Percentiles rank a stretch among this genome's conserved stretches.
phyloP scores from a whole-genome alignment of 2,113 vertebrate genomes.

The Syngnathus scovelli region DNA sequence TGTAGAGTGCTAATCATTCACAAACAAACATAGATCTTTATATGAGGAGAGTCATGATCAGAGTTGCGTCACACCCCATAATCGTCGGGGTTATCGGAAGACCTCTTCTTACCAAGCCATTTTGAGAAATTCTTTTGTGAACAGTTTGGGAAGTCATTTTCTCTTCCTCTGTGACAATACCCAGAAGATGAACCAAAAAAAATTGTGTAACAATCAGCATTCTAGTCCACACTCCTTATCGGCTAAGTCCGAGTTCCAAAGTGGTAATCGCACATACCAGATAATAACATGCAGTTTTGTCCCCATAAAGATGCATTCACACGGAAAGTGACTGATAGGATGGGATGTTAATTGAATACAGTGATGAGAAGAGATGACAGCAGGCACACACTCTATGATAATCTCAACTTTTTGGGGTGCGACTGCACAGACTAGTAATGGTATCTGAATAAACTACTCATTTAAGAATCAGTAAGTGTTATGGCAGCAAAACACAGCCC shows the following conservation, averaged over 20 bases:
- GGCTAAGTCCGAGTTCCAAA: not conserved
- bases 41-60: not conserved
- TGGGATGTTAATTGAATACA: constrained; percentile 5
- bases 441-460: not conserved
- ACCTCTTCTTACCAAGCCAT: not conserved
- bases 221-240: not conserved
- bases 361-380: not conserved
- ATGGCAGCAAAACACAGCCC: not conserved
- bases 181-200: not conserved
- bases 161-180: not conserved
- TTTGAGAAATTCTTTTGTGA: no score
- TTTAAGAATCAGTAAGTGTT: not conserved
- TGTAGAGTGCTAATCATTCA: constrained; percentile 15
- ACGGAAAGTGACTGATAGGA: not conserved
- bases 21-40: not conserved
- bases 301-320: not conserved
- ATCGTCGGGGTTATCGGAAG: not conserved
- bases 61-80: not conserved
- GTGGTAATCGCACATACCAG: not conserved
- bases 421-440: not conserved
- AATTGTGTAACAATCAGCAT: not conserved
- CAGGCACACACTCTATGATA: not conserved
- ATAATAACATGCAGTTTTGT: constrained; percentile 9
- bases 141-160: not conserved
- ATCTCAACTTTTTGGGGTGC: constrained; percentile 4